phyloP scores from a whole-genome alignment of 2,113 vertebrate genomes.

The Tyrannus savana region DNA sequence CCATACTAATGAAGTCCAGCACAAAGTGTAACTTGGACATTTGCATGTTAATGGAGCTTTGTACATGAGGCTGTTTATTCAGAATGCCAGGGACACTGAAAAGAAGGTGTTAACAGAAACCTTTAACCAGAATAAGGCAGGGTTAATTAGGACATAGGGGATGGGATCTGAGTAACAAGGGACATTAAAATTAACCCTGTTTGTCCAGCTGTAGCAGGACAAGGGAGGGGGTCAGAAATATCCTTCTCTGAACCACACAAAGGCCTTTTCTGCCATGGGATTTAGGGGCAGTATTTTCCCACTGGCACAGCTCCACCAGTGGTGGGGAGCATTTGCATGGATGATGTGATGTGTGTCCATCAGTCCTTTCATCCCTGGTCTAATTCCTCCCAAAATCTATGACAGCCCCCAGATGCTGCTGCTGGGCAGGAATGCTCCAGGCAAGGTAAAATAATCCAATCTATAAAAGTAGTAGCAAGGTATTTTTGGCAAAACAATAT shows the following conservation, averaged over 20 bases:
- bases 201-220: neutral
- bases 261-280: neutral
- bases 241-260: neutral
- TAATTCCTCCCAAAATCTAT: neutral
- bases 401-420: fast-evolving
- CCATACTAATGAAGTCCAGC: neutral
- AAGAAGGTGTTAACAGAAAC: conserved; percentile 58
- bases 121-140: conserved; percentile 11
- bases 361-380: neutral
- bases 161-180: conserved; percentile 3
- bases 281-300: conserved; percentile 14
- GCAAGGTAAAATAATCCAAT: neutral
- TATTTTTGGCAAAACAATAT: neutral
- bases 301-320: neutral
- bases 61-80: conserved; percentile 21
- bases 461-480: neutral
- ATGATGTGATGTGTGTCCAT: neutral
- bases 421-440: neutral
- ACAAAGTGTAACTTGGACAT: conserved; percentile 1
- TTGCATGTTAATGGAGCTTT: conserved; percentile 45
- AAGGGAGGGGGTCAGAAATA: neutral
- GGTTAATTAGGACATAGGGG: conserved; percentile 50
- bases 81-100: neutral
- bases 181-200: conserved; percentile 37
- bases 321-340: neutral